Evolutionary conservation across 2,888 invertebrate genomes (phyloP).

Genomic region (Latrodectus hesperus): DNA sequence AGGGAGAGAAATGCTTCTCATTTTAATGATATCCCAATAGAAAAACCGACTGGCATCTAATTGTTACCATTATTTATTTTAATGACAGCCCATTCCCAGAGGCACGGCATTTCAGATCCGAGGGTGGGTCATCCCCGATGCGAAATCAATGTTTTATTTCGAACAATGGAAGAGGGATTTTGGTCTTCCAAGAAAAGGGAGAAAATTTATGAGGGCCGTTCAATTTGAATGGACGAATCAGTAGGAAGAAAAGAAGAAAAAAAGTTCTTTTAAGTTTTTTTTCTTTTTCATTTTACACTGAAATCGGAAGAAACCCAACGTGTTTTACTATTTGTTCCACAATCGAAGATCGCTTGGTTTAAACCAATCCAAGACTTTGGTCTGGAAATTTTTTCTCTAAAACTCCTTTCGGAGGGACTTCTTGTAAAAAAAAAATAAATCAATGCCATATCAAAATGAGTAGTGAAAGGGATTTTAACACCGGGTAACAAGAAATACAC

Average conservation of each 20-base stretch:
- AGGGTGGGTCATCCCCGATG: not conserved
- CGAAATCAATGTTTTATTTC: conserved; percentile 2
- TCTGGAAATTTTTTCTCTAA: too few species aligned
- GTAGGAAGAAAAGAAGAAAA: not conserved
- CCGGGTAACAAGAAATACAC: too few species aligned
- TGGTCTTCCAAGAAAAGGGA: conserved; percentile 3
- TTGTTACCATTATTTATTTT: conserved; percentile 43
- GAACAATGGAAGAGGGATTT: conserved; percentile 6
- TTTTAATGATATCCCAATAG: not conserved
- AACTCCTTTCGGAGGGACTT: too few species aligned
- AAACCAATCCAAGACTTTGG: not conserved
- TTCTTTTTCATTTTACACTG: conserved; percentile 12
- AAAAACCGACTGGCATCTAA: conserved; percentile 14
- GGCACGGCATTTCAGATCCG: conserved; percentile 10
- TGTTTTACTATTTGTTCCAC: conserved; percentile 3
- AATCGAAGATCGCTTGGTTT: not conserved
- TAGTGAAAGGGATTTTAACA: too few species aligned
- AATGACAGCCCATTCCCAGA: conserved; percentile 26
- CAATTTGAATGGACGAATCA: conserved; percentile 4
- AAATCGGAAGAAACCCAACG: conserved; percentile 7
- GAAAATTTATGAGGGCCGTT: conserved; percentile 31
- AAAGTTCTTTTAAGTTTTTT: not conserved
- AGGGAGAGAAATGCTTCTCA: not conserved
- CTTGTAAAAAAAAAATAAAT: too few species aligned
- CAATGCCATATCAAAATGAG: too few species aligned